A percentile compares a stretch with the other conserved stretches of the same genome.
Conservation (phyloP, 2,888 invertebrate species). For the Chaetoderma sp. region DNA sequence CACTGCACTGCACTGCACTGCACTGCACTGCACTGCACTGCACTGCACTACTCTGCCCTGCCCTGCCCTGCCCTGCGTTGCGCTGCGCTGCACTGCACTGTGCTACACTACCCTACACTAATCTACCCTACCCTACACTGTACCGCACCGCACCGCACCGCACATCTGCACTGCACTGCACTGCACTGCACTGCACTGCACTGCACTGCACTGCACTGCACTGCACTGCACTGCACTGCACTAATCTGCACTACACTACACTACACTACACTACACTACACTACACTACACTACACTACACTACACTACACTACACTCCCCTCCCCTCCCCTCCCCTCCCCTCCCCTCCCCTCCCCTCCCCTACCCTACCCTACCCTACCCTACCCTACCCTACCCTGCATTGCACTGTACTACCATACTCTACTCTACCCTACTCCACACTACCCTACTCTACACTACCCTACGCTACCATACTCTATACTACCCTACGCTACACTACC, state of each 20-base stretch:
- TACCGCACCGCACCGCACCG: too few species aligned
- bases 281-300: constrained; percentile 16
- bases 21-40: too few species aligned
- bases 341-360: not conserved
- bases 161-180: too few species aligned
- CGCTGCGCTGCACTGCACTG: too few species aligned
- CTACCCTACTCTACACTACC: constrained; percentile 18
- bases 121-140: too few species aligned
- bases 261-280: constrained; percentile 17
- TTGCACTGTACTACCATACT: too few species aligned
- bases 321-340: constrained; percentile 9
- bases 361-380: constrained; percentile 15
- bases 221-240: constrained; percentile 16
- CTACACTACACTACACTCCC: constrained; percentile 16
- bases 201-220: constrained; percentile 17
- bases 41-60: too few species aligned
- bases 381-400: constrained; percentile 13
- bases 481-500: too few species aligned
- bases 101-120: too few species aligned
- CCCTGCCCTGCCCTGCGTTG: too few species aligned
- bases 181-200: constrained; percentile 15
- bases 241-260: constrained; percentile 8
- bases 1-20: too few species aligned
- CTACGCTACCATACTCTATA: too few species aligned
- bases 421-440: constrained; percentile 20